Evolutionary conservation across 1,140 invertebrate species (phyloP).

Genomic region (Maniola jurtina): DNA sequence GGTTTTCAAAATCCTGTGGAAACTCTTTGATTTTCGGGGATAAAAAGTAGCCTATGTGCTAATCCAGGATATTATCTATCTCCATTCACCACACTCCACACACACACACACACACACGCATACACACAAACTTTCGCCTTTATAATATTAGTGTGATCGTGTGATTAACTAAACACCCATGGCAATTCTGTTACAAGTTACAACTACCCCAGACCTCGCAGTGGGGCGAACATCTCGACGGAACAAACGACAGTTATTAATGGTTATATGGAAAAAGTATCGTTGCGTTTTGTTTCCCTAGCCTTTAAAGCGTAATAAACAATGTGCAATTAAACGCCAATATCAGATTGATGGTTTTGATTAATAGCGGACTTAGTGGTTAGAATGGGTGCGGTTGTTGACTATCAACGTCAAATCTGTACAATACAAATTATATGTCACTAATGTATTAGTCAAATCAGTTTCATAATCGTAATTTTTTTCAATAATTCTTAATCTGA

Average conservation of each 20-base stretch:
- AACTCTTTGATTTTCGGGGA: too few species aligned
- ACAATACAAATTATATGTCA: too few species aligned
- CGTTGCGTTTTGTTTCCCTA: conserved; percentile 64
- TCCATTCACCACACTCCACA: too few species aligned
- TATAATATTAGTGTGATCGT: too few species aligned
- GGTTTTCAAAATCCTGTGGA: too few species aligned
- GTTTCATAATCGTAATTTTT: too few species aligned
- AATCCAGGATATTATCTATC: too few species aligned
- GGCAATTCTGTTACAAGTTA: conserved; percentile 33
- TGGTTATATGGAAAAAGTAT: conserved; percentile 75
- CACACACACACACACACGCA: too few species aligned
- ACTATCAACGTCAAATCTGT: background rate
- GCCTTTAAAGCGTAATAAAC: conserved; percentile 75
- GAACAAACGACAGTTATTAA: conserved; percentile 73
- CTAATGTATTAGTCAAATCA: background rate
- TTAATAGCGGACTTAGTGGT: conserved; percentile 43
- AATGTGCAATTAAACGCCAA: conserved; percentile 72
- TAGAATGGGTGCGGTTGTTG: conserved; percentile 16
- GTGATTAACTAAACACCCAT: conserved; percentile 19
- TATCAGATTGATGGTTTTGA: conserved; percentile 68
- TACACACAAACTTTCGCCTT: too few species aligned
- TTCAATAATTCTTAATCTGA: too few species aligned
- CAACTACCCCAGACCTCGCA: conserved; percentile 45
- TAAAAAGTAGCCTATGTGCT: too few species aligned
- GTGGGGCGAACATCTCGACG: conserved; percentile 51